Evolutionary conservation across 2,113 vertebrate species (phyloP).

Genomic region (Ceuthmochares aereus): DNA sequence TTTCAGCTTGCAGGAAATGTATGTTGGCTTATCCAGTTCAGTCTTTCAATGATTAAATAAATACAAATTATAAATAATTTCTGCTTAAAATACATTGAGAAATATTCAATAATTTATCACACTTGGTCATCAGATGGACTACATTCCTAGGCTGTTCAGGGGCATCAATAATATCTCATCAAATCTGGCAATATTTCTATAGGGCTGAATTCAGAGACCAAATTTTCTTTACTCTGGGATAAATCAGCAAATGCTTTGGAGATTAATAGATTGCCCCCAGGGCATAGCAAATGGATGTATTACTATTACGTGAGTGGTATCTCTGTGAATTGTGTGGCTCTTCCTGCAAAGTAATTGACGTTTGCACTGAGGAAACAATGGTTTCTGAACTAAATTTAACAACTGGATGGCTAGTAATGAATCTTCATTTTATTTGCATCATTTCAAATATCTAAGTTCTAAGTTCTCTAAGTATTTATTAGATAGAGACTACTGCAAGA

Average conservation of each 20-base stretch:
- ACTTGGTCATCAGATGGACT: too few species aligned
- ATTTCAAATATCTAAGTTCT: background rate
- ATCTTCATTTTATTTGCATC: background rate
- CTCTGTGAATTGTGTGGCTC: background rate
- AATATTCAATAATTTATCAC: too few species aligned
- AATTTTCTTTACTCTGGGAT: background rate
- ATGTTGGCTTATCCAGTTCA: too few species aligned
- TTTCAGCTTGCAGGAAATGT: too few species aligned
- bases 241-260: background rate
- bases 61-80: too few species aligned
- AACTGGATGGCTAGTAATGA: background rate
- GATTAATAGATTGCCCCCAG: background rate
- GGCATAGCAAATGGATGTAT: background rate
- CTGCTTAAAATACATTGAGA: too few species aligned
- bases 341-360: background rate
- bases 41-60: too few species aligned
- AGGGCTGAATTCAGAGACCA: background rate
- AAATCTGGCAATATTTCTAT: background rate
- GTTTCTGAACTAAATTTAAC: background rate
- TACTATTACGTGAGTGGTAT: background rate
- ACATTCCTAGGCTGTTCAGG: background rate
- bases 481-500: background rate
- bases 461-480: background rate
- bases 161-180: background rate
- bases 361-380: background rate